Evolutionary conservation across 2,797 vertebrate species (phyloP).

Genomic region (Leptodactylus fallax): DNA sequence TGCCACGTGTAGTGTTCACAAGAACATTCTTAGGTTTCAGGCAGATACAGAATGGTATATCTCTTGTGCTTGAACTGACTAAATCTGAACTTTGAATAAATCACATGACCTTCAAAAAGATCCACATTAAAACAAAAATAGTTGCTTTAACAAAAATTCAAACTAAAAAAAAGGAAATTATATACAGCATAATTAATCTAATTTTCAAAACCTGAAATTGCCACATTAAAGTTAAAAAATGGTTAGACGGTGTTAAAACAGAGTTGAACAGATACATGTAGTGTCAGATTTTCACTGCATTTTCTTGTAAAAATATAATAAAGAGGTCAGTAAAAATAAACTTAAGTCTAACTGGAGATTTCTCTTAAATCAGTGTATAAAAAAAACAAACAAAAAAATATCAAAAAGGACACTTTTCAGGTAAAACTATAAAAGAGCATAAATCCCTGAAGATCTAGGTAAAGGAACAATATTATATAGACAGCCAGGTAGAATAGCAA

Average conservation of each 20-base stretch:
- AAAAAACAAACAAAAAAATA: too few species aligned
- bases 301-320: conserved; percentile 4
- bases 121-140: neutral
- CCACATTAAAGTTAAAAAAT: neutral
- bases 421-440: neutral
- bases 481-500: neutral
- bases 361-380: neutral
- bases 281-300: neutral
- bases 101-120: neutral
- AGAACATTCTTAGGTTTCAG: neutral
- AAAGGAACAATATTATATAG: neutral
- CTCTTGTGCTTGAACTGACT: neutral
- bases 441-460: conserved; percentile 19
- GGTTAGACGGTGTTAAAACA: neutral
- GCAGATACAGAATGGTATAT: neutral
- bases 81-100: neutral
- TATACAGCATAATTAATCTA: neutral
- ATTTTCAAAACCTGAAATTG: neutral
- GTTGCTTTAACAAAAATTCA: neutral
- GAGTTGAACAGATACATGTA: neutral
- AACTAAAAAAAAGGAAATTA: neutral
- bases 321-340: neutral
- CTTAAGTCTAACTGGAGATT: neutral
- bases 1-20: neutral
- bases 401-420: conserved; percentile 12